Base-by-base conservation (phyloP, 2,797 vertebrate species). In the Eupleurogrammus muticus region DNA sequence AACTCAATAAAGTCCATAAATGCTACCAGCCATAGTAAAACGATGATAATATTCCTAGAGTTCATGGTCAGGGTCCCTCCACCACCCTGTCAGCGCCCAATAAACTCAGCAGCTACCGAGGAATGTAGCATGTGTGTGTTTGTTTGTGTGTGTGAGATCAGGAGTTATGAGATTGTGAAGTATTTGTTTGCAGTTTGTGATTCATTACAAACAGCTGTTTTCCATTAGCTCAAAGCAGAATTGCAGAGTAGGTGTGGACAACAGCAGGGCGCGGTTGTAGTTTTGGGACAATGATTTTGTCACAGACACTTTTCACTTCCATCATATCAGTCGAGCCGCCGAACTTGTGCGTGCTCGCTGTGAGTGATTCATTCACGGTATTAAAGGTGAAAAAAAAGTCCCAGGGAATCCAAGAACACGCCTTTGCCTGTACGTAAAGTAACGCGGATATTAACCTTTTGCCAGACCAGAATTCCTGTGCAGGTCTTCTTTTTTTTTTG, bases 111-210 rank as follows among this genome's bases (percentile, higher is more conserved):
- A 66, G 59, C 70, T 5, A 42, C 2, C 80, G 87, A 58, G 42
- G 80, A 89, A 89, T 90, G 56, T 89, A 48, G 24, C 80, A 3
- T 75, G 71, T 53, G 52, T 70, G 44, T 83, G 67, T 70, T 8
- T 64, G 56, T 48, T 36, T 8, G 11, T 47, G 58, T 36, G 34
- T 38, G 36, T 70, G 57, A 42, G 21, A 48, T 57, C 12, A 44
- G 24, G 20, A 79, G 21, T 50, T 67, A 62, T 73, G 73, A 28
- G 9, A 24, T 61, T 19, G 51, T 38, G 12, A 12, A 28, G 32
- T 11, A 17, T 47, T 59, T 64, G n/a, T 70, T 73, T 77, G 24
- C 14, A 10, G 8, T 51, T 23, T 42, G 11, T 60, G 71, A 85
- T 72, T 82, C 64, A 83, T 61, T 61, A 38, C 71, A 28, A 71